phyloP scores from a whole-genome alignment of 1,140 invertebrate species.

The Pseudomyrmex cubaensis region DNA sequence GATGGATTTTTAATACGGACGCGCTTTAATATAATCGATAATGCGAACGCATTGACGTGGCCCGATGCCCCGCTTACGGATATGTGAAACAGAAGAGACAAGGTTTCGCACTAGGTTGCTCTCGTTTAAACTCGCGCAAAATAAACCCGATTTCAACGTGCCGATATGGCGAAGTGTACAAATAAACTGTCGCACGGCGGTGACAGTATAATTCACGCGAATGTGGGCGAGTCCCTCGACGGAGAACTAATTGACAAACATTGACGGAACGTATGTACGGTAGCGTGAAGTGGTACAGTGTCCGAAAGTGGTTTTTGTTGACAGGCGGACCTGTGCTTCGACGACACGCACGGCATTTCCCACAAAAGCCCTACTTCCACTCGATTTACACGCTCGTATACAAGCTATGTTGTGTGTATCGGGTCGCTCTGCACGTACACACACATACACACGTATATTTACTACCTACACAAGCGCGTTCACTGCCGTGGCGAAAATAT shows the following conservation, averaged over 20 bases:
- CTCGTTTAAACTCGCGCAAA: background rate
- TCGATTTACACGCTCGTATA: conserved; percentile 73
- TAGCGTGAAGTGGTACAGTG: conserved; percentile 66
- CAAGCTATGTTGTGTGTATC: background rate
- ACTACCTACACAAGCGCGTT: background rate
- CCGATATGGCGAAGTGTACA: background rate
- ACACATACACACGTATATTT: too few species aligned
- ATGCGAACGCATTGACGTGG: conserved; percentile 60
- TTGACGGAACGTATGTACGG: conserved; percentile 74
- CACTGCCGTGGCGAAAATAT: conserved; percentile 36
- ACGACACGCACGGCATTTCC: conserved; percentile 61
- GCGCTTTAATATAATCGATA: conserved; percentile 70
- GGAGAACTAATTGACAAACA: conserved; percentile 79
- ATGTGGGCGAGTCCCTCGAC: conserved; percentile 62
- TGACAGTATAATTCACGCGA: conserved; percentile 62
- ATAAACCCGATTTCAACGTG: background rate
- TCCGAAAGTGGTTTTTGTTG: conserved; percentile 78
- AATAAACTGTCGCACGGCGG: background rate
- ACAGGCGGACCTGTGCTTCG: conserved; percentile 70
- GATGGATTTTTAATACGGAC: conserved; percentile 70
- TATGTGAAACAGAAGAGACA: background rate
- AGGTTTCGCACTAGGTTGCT: background rate
- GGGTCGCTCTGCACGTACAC: background rate
- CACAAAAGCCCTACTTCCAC: conserved; percentile 73
- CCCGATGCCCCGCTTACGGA: conserved; percentile 40